Conservation (phyloP, 2,797 vertebrate species). For the Oreortyx pictus region DNA sequence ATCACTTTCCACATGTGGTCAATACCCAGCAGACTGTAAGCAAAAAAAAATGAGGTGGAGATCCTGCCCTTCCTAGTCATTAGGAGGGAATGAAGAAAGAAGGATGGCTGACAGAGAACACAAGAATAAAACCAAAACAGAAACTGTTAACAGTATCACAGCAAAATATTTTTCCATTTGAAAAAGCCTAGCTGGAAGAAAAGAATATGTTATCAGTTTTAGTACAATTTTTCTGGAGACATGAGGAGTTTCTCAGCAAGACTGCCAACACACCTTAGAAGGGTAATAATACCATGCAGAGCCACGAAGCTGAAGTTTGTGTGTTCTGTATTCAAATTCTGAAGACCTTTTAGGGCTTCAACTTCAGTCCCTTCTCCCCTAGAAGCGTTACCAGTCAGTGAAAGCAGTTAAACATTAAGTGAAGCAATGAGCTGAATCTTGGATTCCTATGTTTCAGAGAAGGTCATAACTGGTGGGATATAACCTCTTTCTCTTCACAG, state of each 20-base stretch:
- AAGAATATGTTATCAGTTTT: neutral
- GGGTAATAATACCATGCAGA: neutral
- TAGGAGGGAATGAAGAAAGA: neutral
- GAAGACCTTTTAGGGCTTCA: neutral
- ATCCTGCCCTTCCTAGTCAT: neutral
- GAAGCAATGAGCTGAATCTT: neutral
- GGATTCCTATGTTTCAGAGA: neutral
- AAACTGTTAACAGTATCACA: neutral
- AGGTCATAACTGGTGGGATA: neutral
- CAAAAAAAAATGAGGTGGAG: neutral
- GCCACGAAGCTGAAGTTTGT: neutral
- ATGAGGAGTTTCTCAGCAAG: neutral
- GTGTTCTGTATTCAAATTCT: neutral
- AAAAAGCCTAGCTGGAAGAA: neutral
- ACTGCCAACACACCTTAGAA: neutral
- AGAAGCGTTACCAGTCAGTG: neutral
- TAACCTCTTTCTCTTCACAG: neutral
- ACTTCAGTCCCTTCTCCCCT: neutral
- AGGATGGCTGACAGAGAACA: neutral
- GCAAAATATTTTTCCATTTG: neutral
- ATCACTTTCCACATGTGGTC: neutral
- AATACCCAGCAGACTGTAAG: neutral
- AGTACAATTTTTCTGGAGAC: neutral
- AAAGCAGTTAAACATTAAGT: neutral
- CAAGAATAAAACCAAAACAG: neutral